Evolutionary conservation across 2,888 invertebrate genomes (phyloP).

Genomic region (Ectemnius lituratus): DNA sequence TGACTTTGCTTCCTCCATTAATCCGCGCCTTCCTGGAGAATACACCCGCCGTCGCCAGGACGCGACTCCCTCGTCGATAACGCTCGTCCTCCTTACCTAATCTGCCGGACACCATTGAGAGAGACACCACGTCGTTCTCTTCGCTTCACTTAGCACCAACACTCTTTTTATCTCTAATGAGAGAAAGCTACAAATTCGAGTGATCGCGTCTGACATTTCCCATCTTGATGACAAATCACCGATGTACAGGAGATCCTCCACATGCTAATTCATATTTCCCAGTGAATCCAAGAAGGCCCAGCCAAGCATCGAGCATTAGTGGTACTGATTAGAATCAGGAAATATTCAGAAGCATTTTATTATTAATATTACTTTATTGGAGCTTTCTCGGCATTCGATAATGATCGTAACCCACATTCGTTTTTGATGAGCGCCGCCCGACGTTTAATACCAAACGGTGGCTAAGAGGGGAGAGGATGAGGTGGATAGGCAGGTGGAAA

Average conservation of each 20-base stretch:
- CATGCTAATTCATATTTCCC: background rate
- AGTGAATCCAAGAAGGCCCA: background rate
- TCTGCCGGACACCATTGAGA: background rate
- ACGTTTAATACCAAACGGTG: background rate
- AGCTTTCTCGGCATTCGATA: no score
- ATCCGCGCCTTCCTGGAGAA: no score
- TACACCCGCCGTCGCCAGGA: no score
- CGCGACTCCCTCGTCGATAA: background rate
- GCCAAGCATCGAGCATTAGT: no score
- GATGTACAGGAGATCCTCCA: background rate
- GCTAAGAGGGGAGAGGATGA: background rate
- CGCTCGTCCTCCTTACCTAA: constrained; percentile 3
- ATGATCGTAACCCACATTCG: background rate
- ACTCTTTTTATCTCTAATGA: constrained; percentile 7
- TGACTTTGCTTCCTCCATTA: background rate
- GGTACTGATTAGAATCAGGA: no score
- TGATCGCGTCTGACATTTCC: background rate
- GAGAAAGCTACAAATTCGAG: constrained; percentile 7
- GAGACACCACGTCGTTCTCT: background rate
- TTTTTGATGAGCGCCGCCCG: background rate
- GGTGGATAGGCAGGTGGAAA: background rate
- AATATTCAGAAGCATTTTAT: no score
- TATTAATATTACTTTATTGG: no score
- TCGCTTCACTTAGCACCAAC: background rate
- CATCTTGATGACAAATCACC: background rate